Evolutionary conservation across 1,140 invertebrate genomes (phyloP).

Genomic region (Melipona quadrifasciata): DNA sequence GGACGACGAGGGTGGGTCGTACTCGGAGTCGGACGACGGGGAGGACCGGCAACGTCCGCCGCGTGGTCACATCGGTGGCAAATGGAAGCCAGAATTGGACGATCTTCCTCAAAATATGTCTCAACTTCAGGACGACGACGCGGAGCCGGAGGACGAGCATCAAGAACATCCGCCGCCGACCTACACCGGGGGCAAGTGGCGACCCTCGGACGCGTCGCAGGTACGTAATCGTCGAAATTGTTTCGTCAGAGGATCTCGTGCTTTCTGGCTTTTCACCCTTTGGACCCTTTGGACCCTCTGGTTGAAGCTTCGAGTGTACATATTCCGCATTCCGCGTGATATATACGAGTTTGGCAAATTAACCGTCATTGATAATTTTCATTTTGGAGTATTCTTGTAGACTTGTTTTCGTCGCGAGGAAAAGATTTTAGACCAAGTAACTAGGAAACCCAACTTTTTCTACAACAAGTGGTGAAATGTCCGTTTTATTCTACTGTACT

Average conservation of each 20-base stretch:
- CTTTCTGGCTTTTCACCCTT: too few relatives aligned
- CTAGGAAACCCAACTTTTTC: too few relatives aligned
- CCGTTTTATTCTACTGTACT: too few relatives aligned
- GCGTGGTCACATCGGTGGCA: conserved; percentile 82
- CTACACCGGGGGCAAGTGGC: conserved; percentile 90
- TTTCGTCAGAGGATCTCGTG: conserved; percentile 9
- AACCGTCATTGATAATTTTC: too few relatives aligned
- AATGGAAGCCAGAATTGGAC: conserved; percentile 85
- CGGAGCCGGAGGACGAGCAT: conserved; percentile 72
- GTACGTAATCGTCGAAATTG: conserved; percentile 18
- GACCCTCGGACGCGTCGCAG: conserved; percentile 68
- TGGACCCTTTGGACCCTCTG: too few relatives aligned
- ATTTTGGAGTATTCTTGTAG: too few relatives aligned
- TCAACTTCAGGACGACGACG: conserved; percentile 71
- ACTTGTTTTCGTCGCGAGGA: too few relatives aligned
- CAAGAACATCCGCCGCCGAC: conserved; percentile 82
- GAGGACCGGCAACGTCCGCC: conserved; percentile 77
- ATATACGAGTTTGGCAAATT: too few relatives aligned
- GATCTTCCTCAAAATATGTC: conserved; percentile 70
- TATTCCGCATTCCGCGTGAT: too few relatives aligned
- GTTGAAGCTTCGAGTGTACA: too few relatives aligned
- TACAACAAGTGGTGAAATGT: too few relatives aligned
- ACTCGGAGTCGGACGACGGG: conserved; percentile 75
- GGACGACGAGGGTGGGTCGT: conserved; percentile 78
- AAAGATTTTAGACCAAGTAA: too few relatives aligned